phyloP scores from a whole-genome alignment of 2,113 vertebrate genomes.

The Tamias sibiricus region DNA sequence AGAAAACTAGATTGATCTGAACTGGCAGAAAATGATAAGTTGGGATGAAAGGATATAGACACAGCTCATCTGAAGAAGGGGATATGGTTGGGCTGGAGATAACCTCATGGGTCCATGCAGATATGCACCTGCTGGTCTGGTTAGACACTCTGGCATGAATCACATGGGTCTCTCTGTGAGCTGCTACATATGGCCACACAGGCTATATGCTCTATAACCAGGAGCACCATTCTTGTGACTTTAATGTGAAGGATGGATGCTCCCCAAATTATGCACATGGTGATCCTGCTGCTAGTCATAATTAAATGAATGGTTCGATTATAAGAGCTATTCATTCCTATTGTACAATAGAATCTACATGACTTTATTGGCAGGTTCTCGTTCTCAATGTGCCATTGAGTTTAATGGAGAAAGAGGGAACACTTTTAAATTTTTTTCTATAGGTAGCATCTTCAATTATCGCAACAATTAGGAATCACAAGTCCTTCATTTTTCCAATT shows the following conservation, averaged over 20 bases:
- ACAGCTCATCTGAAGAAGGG: neutral
- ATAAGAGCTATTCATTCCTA: neutral
- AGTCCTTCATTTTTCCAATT: neutral
- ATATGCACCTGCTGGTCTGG: neutral
- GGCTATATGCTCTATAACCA: no score
- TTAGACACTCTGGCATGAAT: neutral
- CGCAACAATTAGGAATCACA: neutral
- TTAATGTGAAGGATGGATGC: accelerated
- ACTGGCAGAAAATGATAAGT: neutral
- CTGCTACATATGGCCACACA: neutral
- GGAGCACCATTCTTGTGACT: neutral
- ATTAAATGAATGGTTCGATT: neutral
- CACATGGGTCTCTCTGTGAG: neutral
- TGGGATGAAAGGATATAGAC: neutral
- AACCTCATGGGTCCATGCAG: neutral
- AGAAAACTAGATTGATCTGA: neutral
- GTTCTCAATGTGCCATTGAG: neutral
- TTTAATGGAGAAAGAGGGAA: neutral
- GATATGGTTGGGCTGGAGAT: neutral
- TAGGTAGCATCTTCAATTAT: conserved; percentile 20
- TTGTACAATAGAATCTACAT: neutral
- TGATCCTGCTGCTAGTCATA: neutral
- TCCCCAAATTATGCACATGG: neutral
- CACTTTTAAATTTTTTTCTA: conserved; percentile 32
- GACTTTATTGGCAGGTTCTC: neutral